Evolutionary conservation across 2,113 vertebrate species (phyloP), one percentile per base, ranked within the genome.

Genomic region (Porphyrio hochstetteri): DNA sequence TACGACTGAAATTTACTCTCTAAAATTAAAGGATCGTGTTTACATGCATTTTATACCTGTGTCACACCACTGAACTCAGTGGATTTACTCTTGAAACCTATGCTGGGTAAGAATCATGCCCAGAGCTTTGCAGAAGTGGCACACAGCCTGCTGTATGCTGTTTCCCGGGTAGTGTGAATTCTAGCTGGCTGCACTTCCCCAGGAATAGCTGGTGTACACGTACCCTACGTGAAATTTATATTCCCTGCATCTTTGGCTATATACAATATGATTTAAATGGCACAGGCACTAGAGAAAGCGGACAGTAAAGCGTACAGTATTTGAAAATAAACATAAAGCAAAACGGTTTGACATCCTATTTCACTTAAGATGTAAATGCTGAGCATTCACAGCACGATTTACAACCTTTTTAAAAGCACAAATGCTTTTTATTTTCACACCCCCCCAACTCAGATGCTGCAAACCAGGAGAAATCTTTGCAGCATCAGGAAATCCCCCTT

Each of bases 291-390:
- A 36, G 56, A 40, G 93, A 93, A 94, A 88, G 90, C 38, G 86
- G 93, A 94, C 95, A 57, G 90, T 42, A 94, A 96, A 92, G 53
- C 33, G 1, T 33, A 92, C 74, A 92, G 86, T 56, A 74, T 63
- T 95, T 88, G 88, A 94, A 97, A 96, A 94, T 88, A 94, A 96
- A 94, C 87, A 92, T 96, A 88, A 91, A 96, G 94, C 44, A 84
- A 84, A 93, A 92, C 7, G 79, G 93, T 48, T 55, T 80, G 92
- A 94, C 94, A 95, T 77, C 86, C 85, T 83, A 74, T 85, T 97
- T 96, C 86, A 83, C 94, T 95, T 93, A 87, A 84, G 92, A 97
- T 94, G 96, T 93, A 97, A 97, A 95, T 96, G 82, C 31, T 18
- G 60, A 77, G 31, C 61, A 27, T 84, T 88, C 56, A 57, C 59